A percentile compares a stretch with the other conserved stretches of the same genome.
These are phyloP conservation scores for Proterorhinus semilunaris DNA, from an alignment of 2,113 vertebrate genomes.

Conservation along the genomic window DNA sequence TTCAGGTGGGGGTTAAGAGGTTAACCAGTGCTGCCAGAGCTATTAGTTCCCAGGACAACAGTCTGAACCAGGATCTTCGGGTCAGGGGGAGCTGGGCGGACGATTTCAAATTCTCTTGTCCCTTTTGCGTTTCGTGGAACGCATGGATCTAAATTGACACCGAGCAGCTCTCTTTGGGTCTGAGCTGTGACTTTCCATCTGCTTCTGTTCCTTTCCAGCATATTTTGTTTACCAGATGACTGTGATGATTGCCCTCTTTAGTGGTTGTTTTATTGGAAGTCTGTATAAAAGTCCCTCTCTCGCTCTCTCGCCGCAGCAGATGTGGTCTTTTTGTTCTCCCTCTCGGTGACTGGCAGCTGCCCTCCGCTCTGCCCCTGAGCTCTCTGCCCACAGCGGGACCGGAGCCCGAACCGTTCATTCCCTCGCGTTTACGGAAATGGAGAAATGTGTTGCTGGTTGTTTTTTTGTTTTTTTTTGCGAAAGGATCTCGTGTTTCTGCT, in stretches of 20 bases:
- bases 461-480: too few species aligned
- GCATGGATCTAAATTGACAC: slow-evolving; percentile 9
- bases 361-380: slow-evolving; percentile 27
- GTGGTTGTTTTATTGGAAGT: slow-evolving; percentile 85
- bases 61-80: too few species aligned
- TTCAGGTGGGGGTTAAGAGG: too few species aligned
- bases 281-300: slow-evolving; percentile 87
- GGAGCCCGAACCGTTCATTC: too few species aligned
- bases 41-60: too few species aligned
- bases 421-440: too few species aligned
- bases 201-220: slow-evolving; percentile 48
- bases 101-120: neutral
- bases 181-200: slow-evolving; percentile 78
- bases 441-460: too few species aligned
- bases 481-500: too few species aligned
- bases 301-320: slow-evolving; percentile 89
- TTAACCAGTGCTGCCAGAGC: too few species aligned
- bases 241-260: slow-evolving; percentile 77
- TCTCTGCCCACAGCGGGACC: too few species aligned
- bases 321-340: slow-evolving; percentile 90
- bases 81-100: too few species aligned
- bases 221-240: slow-evolving; percentile 88
- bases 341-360: slow-evolving; percentile 82
- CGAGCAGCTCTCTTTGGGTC: slow-evolving; percentile 35
- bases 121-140: slow-evolving; percentile 25